A percentile compares a stretch with the other conserved stretches of the same genome.
Evolutionary conservation across 2,797 vertebrate genomes (phyloP).

Genomic region (Nannoperca obscura): DNA sequence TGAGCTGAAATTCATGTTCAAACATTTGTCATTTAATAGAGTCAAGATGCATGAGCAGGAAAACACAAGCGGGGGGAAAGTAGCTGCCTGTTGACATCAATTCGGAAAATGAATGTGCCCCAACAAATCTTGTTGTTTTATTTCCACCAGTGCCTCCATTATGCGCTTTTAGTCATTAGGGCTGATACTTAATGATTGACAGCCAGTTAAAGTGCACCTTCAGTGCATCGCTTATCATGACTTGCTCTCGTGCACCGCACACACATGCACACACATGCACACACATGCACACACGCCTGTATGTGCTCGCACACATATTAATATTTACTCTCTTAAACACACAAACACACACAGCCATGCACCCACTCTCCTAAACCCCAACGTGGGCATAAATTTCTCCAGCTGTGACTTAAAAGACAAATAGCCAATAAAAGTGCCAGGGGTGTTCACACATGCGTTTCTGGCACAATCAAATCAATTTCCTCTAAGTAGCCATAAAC

Average conservation of each 20-base stretch:
- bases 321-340: conserved; percentile 79
- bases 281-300: conserved; percentile 45
- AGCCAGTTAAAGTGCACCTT: conserved; percentile 86
- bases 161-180: conserved; percentile 84
- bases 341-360: conserved; percentile 71
- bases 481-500: conserved; percentile 99
- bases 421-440: conserved; percentile 98
- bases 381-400: conserved; percentile 83
- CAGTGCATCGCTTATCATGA: conserved; percentile 81
- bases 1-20: conserved; percentile 67
- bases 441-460: conserved; percentile 93
- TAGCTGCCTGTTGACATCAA: conserved; percentile 80
- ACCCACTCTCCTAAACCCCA: conserved; percentile 75
- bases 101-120: conserved; percentile 82
- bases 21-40: conserved; percentile 77
- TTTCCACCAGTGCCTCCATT: conserved; percentile 75
- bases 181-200: conserved; percentile 84
- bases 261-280: conserved; percentile 44
- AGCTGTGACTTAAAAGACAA: conserved; percentile 87
- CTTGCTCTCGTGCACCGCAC: conserved; percentile 52
- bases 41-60: conserved; percentile 64
- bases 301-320: conserved; percentile 65
- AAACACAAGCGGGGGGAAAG: conserved; percentile 68
- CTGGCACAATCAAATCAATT: conserved; percentile 99
- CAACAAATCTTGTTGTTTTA: conserved; percentile 84